phyloP scores from a whole-genome alignment of 2,113 vertebrate genomes.

The Aptenodytes forsteri region DNA sequence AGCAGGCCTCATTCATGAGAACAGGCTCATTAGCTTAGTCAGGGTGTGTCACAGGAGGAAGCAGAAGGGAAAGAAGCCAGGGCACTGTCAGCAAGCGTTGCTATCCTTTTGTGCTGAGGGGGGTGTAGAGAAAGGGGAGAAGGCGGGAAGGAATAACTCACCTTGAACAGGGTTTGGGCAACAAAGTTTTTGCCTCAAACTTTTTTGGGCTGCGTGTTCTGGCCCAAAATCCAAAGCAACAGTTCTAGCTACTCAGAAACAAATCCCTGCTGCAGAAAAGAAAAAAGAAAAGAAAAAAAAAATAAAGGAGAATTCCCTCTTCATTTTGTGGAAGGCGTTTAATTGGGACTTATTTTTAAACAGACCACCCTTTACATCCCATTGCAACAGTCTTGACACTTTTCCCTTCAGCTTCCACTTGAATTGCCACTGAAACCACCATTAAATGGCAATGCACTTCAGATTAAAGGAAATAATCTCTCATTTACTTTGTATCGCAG shows the following conservation, averaged over 20 bases:
- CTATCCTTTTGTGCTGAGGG: background rate
- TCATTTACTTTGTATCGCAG: slow-evolving; percentile 20
- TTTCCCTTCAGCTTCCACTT: background rate
- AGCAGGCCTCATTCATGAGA: background rate
- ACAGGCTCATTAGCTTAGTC: background rate
- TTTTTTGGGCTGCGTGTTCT: background rate
- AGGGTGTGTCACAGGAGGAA: background rate
- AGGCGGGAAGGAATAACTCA: background rate
- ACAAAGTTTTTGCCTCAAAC: background rate
- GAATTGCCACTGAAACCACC: slow-evolving; percentile 57
- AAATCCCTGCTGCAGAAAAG: background rate
- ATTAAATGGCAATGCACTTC: slow-evolving; percentile 71
- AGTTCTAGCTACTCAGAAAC: background rate
- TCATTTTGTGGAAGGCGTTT: background rate
- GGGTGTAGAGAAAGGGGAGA: background rate
- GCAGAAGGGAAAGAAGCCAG: background rate
- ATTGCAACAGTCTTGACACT: background rate
- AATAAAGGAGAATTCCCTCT: background rate
- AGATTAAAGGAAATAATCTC: slow-evolving; percentile 66
- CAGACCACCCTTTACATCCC: background rate
- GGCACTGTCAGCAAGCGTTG: background rate
- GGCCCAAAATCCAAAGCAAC: background rate
- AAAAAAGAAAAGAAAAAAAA: no score
- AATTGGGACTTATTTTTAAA: background rate
- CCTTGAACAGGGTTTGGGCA: background rate